Conservation (phyloP, 2,888 invertebrate genomes). For the Desoria tigrina region DNA sequence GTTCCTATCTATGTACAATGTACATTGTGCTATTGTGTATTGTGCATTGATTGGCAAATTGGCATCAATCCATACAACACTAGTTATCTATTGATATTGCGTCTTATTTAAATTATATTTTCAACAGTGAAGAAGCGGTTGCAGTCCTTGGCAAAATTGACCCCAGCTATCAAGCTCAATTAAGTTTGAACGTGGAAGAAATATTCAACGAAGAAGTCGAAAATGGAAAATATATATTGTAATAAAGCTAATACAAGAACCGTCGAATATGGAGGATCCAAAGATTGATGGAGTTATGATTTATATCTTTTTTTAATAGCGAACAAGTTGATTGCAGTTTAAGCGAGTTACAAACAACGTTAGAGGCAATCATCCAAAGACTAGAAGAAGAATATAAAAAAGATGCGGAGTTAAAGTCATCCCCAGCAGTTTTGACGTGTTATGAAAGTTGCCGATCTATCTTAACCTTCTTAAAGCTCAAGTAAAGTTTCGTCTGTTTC, state of each 20-base stretch:
- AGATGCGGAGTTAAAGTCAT: background rate
- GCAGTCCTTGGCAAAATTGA: constrained; percentile 27
- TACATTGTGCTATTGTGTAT: no score
- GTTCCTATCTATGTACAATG: no score
- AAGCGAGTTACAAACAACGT: constrained; percentile 29
- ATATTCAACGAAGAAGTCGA: constrained; percentile 36
- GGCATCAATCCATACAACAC: background rate
- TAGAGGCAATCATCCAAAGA: constrained; percentile 31
- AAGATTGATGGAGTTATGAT: background rate
- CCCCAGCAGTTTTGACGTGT: constrained; percentile 5
- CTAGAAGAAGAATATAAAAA: constrained; percentile 23
- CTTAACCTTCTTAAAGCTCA: constrained; percentile 34
- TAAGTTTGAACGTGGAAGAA: constrained; percentile 27
- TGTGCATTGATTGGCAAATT: background rate
- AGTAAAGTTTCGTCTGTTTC: constrained; percentile 19
- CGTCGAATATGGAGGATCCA: no score
- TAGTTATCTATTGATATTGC: no score
- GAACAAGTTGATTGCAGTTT: constrained; percentile 33
- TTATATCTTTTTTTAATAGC: constrained; percentile 20
- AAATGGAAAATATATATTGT: constrained; percentile 27
- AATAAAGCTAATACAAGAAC: background rate
- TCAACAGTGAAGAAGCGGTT: constrained; percentile 28
- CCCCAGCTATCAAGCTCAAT: constrained; percentile 12
- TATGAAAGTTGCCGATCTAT: constrained; percentile 43
- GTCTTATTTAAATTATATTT: background rate